Evolutionary conservation across 2,113 vertebrate genomes (phyloP), one percentile per base, ranked within the genome.

Genomic region (Myrmecophaga tridactyla): DNA sequence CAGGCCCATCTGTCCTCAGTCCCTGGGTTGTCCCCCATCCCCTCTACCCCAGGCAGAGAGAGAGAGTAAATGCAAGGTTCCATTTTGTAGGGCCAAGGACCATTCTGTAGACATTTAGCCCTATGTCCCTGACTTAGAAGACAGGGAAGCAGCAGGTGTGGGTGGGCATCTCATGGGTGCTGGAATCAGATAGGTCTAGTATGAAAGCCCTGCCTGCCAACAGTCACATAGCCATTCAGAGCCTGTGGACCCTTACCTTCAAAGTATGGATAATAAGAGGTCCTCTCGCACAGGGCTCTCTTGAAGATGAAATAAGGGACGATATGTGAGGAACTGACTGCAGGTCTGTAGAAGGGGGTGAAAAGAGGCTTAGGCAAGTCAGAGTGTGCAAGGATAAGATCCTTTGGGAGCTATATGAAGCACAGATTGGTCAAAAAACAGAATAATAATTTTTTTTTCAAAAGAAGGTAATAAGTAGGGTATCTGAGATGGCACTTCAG

Each of bases 191-290:
- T 9, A 67, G 41, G 77, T 70, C 63, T 46, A 1, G 5, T 46
- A 3, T 4, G 58, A 90, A n/a, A 58, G 31, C 43, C 72, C 39
- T 63, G 11, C 20, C 46, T 41, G 48, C 41, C 53, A 48, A 20
- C 72, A 83, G 43, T 31, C 11, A 63, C 43, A 69, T 1, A 78
- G 31, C 18, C 65, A 8, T 10, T 14, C 7, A 15, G 43, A 63
- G 85, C 48, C 53, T 67, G 27, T 27, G 51, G 21, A 65, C 9
- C 41, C 63, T 43, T n/a, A 23, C 36, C 48, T 34, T 2, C 36
- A 17, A 62, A 31, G 27, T 6, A 17, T n/a, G 39, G 36, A 70
- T 0, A 2, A 21, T 0, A 2, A 21, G 29, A 21, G 17, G 36
- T 39, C 43, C 36, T 62, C 62, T 0, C 11, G 39, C 41, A n/a